Base-by-base conservation (phyloP, 2,797 vertebrate genomes). In the Sus cebifrons region DNA sequence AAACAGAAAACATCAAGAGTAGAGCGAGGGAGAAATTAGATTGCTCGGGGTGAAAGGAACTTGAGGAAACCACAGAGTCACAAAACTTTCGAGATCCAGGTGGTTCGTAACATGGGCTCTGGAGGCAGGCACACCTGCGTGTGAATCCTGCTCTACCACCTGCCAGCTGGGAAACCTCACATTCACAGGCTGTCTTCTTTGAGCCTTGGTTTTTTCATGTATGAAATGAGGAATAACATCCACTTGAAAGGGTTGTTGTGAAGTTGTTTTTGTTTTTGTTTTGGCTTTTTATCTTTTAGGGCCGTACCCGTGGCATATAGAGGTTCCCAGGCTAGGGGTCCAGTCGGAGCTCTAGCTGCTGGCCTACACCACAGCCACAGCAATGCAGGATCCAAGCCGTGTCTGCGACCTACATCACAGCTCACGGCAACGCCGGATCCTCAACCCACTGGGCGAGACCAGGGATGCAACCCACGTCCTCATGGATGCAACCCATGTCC, bases 141-240 rank as follows among this genome's bases (percentile, higher is more conserved):
- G 36, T 40, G 54, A 82, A 18, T n/a, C 52, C 36, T 65, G 36
- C 17, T 40, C 73, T 27, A 36, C 10, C 27, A 27, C 6, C 60
- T 6, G 64, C 71, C 70, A 62, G 17, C 13, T 32, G 7, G 32
- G 79, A 75, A 21, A 62, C 7, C 49, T 56, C 20, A 25, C 13
- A 3, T 56, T 60, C 27, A n/a, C 75, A 16, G 29, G 23, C 60
- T 71, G 25, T 18, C 75, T 81, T 70, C 64, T 74, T 44, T 23
- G 25, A 83, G 82, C 6, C 27, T 77, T 81, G 36, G 18, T 71
- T 82, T 87, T 54, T 71, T 25, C n/a, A 64, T 52, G 70, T 62
- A 71, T 68, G 71, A 95, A 95, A 85, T 29, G 64, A 91, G 56
- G 64, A 44, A 25, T 65, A 62, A 29, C 23, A 91, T 78, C 27